A percentile compares a stretch with the other conserved stretches of the same genome.
Conservation (phyloP, 2,113 vertebrate species). For the Petromus typicus region DNA sequence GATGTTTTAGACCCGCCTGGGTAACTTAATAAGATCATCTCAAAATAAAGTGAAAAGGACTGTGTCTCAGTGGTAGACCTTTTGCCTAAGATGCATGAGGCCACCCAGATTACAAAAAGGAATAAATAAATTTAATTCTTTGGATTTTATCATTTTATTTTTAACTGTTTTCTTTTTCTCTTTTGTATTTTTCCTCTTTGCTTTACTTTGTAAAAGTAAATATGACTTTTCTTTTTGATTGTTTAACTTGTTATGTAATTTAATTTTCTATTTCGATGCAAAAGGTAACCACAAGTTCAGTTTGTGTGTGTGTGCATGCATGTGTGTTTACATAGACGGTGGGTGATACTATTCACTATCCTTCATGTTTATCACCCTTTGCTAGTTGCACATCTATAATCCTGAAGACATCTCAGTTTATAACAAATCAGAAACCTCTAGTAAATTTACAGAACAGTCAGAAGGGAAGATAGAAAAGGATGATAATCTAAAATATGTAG, state of each 20-base stretch:
- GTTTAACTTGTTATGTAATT: conserved; percentile 6
- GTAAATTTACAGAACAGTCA: not conserved
- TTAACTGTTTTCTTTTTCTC: not conserved
- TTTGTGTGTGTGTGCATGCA: not conserved
- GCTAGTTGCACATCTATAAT: not conserved
- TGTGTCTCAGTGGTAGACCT: not conserved
- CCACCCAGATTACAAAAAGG: not conserved
- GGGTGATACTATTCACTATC: not conserved
- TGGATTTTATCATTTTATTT: not conserved
- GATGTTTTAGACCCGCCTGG: not conserved
- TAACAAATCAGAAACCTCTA: conserved; percentile 42
- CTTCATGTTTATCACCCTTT: not conserved
- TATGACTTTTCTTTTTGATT: not conserved
- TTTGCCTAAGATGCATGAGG: not conserved
- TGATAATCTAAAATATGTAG: not conserved
- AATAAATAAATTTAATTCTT: conserved; percentile 36
- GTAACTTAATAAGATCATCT: not conserved
- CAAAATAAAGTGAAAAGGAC: not conserved
- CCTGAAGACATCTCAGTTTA: conserved; percentile 30
- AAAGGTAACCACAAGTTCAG: conserved; percentile 21
- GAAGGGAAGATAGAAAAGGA: not conserved
- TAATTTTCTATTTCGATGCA: conserved; percentile 15
- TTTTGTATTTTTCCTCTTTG: not conserved
- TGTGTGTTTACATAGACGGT: not conserved
- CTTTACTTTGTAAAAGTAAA: conserved; percentile 22